Evolutionary conservation across 2,113 vertebrate genomes (phyloP).

Genomic region (Hypanus sabinus): DNA sequence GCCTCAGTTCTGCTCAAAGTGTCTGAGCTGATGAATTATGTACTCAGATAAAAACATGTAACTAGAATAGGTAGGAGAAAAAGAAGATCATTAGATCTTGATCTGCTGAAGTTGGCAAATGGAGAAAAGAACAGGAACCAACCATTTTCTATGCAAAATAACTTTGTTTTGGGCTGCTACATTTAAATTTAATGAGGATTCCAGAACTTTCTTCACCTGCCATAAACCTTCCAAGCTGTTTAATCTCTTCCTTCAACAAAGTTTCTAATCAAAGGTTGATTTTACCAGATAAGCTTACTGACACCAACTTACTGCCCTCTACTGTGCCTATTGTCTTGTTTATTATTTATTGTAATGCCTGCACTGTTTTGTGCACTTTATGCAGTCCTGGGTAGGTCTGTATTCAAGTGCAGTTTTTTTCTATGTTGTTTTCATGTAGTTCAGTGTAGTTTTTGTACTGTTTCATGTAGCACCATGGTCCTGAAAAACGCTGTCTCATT

Average conservation of each 20-base stretch:
- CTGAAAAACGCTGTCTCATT: too few relatives aligned
- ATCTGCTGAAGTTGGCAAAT: not conserved
- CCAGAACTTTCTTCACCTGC: not conserved
- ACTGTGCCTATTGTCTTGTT: too few relatives aligned
- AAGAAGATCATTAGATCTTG: not conserved
- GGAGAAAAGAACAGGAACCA: not conserved
- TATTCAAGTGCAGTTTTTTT: too few relatives aligned
- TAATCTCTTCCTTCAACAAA: not conserved
- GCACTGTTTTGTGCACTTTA: too few relatives aligned
- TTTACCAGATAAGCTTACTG: not conserved
- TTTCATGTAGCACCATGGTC: too few relatives aligned
- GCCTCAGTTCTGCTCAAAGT: not conserved
- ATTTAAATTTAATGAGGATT: not conserved
- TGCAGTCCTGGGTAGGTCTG: too few relatives aligned
- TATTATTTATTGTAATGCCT: too few relatives aligned
- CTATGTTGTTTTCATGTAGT: too few relatives aligned
- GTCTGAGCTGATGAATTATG: not conserved
- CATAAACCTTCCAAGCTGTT: not conserved
- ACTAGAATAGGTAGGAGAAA: not conserved
- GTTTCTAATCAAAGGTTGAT: not conserved
- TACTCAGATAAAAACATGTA: not conserved
- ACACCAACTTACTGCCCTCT: too few relatives aligned
- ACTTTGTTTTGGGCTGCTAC: not conserved
- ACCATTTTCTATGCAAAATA: not conserved
- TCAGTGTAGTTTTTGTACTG: too few relatives aligned